A percentile compares a stretch with the other conserved stretches of the same genome.
Conservation (phyloP, 2,113 vertebrate species). For the Actinemys pallida region DNA sequence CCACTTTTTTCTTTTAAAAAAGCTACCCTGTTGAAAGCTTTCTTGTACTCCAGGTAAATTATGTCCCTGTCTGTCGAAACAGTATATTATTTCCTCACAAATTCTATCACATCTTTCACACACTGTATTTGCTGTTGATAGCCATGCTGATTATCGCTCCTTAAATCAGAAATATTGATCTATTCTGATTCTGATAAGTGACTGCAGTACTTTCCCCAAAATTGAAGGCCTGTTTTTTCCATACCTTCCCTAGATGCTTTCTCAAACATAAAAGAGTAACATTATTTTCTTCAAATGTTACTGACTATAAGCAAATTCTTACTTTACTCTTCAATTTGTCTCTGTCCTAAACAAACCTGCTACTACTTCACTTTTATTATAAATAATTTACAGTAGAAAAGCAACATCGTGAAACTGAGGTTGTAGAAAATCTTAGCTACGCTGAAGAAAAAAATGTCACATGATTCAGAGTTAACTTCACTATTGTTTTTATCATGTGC, state of each 20-base stretch:
- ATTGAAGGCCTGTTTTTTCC: not conserved
- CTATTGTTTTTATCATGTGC: not conserved
- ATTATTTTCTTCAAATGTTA: not conserved
- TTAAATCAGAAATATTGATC: not conserved
- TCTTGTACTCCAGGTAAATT: not conserved
- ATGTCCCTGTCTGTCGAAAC: not conserved
- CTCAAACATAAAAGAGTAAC: not conserved
- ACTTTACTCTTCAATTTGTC: not conserved
- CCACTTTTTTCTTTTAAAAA: not conserved
- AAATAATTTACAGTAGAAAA: not conserved
- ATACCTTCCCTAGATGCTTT: not conserved
- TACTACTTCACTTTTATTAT: not conserved
- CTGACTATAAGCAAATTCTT: not conserved
- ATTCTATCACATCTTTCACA: not conserved
- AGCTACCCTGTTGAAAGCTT: not conserved
- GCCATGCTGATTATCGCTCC: not conserved
- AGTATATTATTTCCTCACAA: not conserved
- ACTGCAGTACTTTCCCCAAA: not conserved
- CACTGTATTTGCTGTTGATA: not conserved
- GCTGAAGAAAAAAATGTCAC: not conserved
- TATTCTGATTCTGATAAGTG: not conserved
- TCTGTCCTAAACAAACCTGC: not conserved
- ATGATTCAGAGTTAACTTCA: not conserved
- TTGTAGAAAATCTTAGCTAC: not conserved
- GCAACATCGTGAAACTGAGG: not conserved